Conservation (phyloP, 2,113 vertebrate genomes). For the Columba janthina region DNA sequence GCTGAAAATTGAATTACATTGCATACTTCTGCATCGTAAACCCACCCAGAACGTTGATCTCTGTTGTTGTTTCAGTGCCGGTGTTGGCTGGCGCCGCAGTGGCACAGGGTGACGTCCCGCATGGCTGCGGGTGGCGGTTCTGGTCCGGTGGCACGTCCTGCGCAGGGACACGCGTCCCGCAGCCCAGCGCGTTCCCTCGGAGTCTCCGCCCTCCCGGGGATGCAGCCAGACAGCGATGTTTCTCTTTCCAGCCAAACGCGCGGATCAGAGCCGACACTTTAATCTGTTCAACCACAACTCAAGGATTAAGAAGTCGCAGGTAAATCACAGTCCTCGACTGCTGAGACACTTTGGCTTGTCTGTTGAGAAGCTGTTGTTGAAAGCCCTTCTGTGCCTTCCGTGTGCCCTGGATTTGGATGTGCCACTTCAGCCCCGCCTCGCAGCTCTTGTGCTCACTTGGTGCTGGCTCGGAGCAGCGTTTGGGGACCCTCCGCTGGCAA, state of each 20-base stretch:
- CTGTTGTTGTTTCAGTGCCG: neutral
- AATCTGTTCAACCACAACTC: slow-evolving; percentile 72
- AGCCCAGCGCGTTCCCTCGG: too few relatives aligned
- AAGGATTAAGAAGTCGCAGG: slow-evolving; percentile 75
- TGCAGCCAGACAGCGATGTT: neutral
- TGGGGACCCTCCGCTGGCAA: neutral
- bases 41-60: neutral
- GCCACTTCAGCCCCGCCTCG: neutral
- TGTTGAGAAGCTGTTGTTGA: slow-evolving; percentile 65
- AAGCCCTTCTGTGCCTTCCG: neutral
- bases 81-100: neutral
- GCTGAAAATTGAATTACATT: neutral
- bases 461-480: too few relatives aligned
- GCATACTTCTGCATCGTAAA: neutral
- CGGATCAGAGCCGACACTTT: slow-evolving; percentile 75
- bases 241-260: slow-evolving; percentile 60
- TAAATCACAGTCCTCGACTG: slow-evolving; percentile 69
- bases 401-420: neutral
- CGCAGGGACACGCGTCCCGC: too few relatives aligned
- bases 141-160: too few relatives aligned
- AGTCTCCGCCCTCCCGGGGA: too few relatives aligned
- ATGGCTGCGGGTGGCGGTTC: rapidly evolving
- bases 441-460: neutral
- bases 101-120: rapidly evolving
- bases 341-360: slow-evolving; percentile 65